Evolutionary conservation across 2,888 invertebrate species (phyloP).

Genomic region (Heteromurus nitidus): DNA sequence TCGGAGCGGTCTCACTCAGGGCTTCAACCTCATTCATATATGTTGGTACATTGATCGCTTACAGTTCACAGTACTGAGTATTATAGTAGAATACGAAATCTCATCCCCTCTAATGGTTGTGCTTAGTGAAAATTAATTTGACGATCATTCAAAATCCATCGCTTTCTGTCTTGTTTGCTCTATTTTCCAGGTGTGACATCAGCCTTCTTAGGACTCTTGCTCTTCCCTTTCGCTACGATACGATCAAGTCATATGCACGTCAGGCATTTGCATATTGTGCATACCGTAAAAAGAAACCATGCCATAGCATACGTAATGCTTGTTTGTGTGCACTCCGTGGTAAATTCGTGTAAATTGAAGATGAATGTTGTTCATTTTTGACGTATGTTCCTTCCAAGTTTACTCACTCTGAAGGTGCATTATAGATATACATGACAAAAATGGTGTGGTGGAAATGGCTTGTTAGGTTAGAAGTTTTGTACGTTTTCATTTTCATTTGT

Average conservation of each 20-base stretch:
- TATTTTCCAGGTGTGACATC: constrained; percentile 47
- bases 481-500: constrained; percentile 23
- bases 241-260: constrained; percentile 28
- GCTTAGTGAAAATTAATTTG: constrained; percentile 5
- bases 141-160: constrained; percentile 9
- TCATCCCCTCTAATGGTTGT: too few species aligned
- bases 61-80: too few species aligned
- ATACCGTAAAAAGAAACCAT: background rate
- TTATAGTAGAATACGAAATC: too few species aligned
- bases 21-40: too few species aligned
- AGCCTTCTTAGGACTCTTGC: background rate
- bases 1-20: too few species aligned
- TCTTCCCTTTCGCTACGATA: background rate
- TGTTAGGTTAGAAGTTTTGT: constrained; percentile 1
- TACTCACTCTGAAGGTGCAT: too few species aligned
- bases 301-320: background rate
- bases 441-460: too few species aligned
- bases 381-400: constrained; percentile 15
- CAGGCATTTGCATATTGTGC: constrained; percentile 28
- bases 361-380: constrained; percentile 14
- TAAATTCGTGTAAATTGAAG: constrained; percentile 16
- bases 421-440: too few species aligned
- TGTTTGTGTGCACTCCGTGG: background rate
- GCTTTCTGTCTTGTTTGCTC: constrained; percentile 30
- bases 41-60: too few species aligned